phyloP scores from a whole-genome alignment of 2,888 invertebrate genomes.

The Epicampocera succincta region DNA sequence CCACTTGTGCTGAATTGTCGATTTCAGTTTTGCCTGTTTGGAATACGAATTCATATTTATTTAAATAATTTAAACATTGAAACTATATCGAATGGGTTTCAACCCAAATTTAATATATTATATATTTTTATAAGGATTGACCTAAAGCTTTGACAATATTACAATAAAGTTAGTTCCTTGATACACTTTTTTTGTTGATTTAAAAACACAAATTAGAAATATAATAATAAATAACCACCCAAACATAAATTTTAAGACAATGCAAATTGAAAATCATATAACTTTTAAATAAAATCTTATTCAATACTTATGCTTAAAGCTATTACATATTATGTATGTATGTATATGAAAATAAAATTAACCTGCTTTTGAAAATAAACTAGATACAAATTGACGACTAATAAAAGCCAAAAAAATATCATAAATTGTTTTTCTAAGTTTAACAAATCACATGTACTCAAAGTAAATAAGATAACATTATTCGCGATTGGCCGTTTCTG shows the following conservation, averaged over 20 bases:
- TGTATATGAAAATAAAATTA: constrained; percentile 44
- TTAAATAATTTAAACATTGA: too few relatives aligned
- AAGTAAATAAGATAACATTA: neutral
- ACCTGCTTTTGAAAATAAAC: constrained; percentile 63
- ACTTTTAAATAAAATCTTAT: constrained; percentile 1
- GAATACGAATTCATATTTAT: too few relatives aligned
- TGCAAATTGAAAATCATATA: constrained; percentile 6
- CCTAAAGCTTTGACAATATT: too few relatives aligned
- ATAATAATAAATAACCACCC: constrained; percentile 11
- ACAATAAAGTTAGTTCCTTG: too few relatives aligned
- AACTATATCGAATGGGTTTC: too few relatives aligned
- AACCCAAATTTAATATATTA: too few relatives aligned
- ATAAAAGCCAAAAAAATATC: constrained; percentile 39
- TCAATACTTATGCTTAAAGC: constrained; percentile 33
- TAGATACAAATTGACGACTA: constrained; percentile 66
- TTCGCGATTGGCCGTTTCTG: too few relatives aligned
- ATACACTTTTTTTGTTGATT: too few relatives aligned
- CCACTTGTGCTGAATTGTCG: too few relatives aligned
- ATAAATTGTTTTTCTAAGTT: constrained; percentile 21
- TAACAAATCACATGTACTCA: neutral
- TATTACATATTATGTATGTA: constrained; percentile 45
- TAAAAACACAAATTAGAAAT: too few relatives aligned
- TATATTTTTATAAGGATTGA: too few relatives aligned
- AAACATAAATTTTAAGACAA: neutral
- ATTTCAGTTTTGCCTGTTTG: too few relatives aligned